Conservation (phyloP, 2,113 vertebrate genomes). For the Hippocampus barbouri region DNA sequence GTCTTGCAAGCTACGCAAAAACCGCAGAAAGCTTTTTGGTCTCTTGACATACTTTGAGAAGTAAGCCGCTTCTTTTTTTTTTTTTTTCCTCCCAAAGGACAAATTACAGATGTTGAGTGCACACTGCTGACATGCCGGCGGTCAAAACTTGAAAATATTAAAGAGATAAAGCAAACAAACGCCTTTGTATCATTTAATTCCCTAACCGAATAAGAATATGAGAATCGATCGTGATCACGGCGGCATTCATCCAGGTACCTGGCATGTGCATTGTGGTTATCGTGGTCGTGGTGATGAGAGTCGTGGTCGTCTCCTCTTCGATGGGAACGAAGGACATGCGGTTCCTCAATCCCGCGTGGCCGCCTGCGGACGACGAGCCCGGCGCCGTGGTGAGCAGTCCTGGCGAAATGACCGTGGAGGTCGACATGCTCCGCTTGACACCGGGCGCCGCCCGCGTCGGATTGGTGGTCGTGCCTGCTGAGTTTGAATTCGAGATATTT, state of each 20-base stretch:
- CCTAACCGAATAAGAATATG: no score
- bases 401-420: slow-evolving; percentile 68
- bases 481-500: slow-evolving; percentile 12
- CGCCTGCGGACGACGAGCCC: slow-evolving; percentile 61
- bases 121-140: no score
- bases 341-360: slow-evolving; percentile 52
- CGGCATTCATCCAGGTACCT: slow-evolving; percentile 60
- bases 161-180: no score
- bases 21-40: no score
- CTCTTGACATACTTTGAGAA: no score
- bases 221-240: no score
- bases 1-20: no score
- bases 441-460: slow-evolving; percentile 72
- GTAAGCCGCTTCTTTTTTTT: no score
- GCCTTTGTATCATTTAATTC: no score
- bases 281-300: slow-evolving; percentile 87
- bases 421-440: slow-evolving; percentile 48
- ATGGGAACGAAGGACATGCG: slow-evolving; percentile 66
- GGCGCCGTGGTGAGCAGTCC: slow-evolving; percentile 77
- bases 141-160: no score
- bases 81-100: no score
- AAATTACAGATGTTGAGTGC: no score
- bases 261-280: slow-evolving; percentile 88
- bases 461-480: slow-evolving; percentile 71
- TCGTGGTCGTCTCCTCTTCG: slow-evolving; percentile 89